Conservation (phyloP, 2,113 vertebrate genomes). For the Pomatostomus ruficeps region DNA sequence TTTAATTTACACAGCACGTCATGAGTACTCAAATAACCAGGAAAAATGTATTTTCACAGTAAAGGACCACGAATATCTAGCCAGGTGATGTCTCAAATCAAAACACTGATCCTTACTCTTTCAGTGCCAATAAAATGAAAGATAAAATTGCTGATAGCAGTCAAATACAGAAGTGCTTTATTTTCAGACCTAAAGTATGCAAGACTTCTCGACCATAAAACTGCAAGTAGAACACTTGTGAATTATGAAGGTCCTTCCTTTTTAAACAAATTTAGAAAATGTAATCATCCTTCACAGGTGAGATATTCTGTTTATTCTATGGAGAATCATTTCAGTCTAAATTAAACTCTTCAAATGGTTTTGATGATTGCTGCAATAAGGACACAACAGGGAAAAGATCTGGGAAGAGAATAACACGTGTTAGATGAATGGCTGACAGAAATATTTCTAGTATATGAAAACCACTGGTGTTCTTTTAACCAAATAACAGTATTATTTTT, state of each 20-base stretch:
- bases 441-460: slow-evolving; percentile 61
- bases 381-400: slow-evolving; percentile 62
- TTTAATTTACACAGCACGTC: background rate
- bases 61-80: background rate
- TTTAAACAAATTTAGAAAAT: slow-evolving; percentile 63
- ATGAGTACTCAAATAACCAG: background rate
- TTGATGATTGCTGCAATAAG: slow-evolving; percentile 66
- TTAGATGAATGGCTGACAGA: slow-evolving; percentile 63
- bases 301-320: slow-evolving; percentile 70
- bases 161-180: background rate
- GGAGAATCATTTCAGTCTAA: slow-evolving; percentile 68
- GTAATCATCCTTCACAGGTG: slow-evolving; percentile 69
- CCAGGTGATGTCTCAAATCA: background rate
- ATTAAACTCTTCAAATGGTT: slow-evolving; percentile 70
- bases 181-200: background rate
- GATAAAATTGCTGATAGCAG: background rate
- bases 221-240: slow-evolving; percentile 7
- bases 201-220: slow-evolving; percentile 11
- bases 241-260: slow-evolving; percentile 59
- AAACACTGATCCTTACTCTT: background rate
- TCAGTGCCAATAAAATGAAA: background rate
- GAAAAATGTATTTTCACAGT: background rate
- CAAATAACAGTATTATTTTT: slow-evolving; percentile 42
- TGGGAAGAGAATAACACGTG: slow-evolving; percentile 54
- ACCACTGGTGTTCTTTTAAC: background rate